Base-by-base conservation (phyloP, 2,888 invertebrate species). In the Tenthredo scrophulariae region DNA sequence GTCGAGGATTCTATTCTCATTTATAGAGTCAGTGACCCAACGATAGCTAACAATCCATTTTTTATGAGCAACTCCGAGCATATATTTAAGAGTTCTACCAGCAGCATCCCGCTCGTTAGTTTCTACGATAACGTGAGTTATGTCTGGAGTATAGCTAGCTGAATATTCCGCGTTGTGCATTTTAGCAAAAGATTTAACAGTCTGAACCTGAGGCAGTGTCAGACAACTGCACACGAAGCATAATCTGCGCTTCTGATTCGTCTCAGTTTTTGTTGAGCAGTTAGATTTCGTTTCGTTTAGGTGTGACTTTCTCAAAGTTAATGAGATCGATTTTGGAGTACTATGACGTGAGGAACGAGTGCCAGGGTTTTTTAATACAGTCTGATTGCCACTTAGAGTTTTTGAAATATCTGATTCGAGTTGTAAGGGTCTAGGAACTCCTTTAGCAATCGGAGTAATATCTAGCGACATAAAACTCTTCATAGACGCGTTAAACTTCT, bases 81-180 rank as follows among this genome's bases (percentile, higher is more conserved):
- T 75, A 83, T 90, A 92, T 84, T 92, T 92, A 10, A 92, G 85
- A 2, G 92, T 92, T 58, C 90, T 91, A 72, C 87, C 86, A 1
- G 88, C 89, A 3, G 85, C 84, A 46, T 89, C 89, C 9, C 83
- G 62, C 1, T 88, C 86, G 54, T 84, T 62, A 0, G 87, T 84
- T 46, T 86, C 89, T 4, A 92, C 89, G 58, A 92, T 90, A 6
- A 92, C 90, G 72, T 92, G 92, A 0, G 91, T 91, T 3, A 91
- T 90, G 4, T 87, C 75, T 0, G 72, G 79, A 7, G 46, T 85
- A 70, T 92, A 92, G 9, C 86, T 85, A 1, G 65, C 86, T 43
- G 85, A 80, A 79, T 89, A 92, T 1, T 65, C 86, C 0, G 87
- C 90, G 29, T 88, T 83, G 33, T 89, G 84, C 13, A 54, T 80